A percentile compares a stretch with the other conserved stretches of the same genome.
phyloP scores from a whole-genome alignment of 2,797 vertebrate genomes.

The Sebastes hubbsi region DNA sequence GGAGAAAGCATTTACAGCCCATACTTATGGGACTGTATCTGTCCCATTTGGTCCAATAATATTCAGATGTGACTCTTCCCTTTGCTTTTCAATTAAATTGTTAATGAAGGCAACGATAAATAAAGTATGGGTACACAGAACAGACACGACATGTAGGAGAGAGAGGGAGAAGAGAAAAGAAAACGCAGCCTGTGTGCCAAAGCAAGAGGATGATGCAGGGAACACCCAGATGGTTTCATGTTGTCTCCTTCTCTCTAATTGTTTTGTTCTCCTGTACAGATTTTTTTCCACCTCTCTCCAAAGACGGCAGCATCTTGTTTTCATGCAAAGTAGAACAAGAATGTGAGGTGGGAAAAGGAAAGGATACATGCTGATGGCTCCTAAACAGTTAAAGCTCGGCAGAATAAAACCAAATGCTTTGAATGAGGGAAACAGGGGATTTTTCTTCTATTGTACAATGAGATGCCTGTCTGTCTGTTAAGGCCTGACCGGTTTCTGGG shows the following conservation, averaged over 20 bases:
- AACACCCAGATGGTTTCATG: slow-evolving; percentile 57
- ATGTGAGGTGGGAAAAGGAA: neutral
- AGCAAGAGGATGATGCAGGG: slow-evolving; percentile 40
- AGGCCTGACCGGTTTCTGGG: neutral
- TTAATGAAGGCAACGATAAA: slow-evolving; percentile 72
- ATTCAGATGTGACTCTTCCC: slow-evolving; percentile 53
- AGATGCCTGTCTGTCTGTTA: neutral
- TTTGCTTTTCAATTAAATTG: slow-evolving; percentile 69
- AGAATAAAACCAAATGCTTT: slow-evolving; percentile 28
- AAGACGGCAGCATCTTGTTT: slow-evolving; percentile 33
- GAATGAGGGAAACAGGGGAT: neutral
- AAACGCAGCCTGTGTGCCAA: slow-evolving; percentile 31
- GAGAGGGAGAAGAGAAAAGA: slow-evolving; percentile 2
- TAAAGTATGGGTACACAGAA: slow-evolving; percentile 59
- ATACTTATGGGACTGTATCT: slow-evolving; percentile 47
- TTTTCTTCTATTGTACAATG: slow-evolving; percentile 2
- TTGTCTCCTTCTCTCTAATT: slow-evolving; percentile 8
- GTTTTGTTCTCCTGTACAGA: slow-evolving; percentile 19
- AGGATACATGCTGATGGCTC: slow-evolving; percentile 1
- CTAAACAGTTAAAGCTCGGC: slow-evolving; percentile 13
- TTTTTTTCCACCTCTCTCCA: neutral
- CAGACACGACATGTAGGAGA: slow-evolving; percentile 28
- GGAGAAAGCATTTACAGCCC: slow-evolving; percentile 48
- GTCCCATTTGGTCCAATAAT: slow-evolving; percentile 56
- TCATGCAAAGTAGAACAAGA: slow-evolving; percentile 36